Evolutionary conservation across 2,888 invertebrate species (phyloP), one percentile per base, ranked within the genome.

Genomic region (Eupeodes latifasciatus): DNA sequence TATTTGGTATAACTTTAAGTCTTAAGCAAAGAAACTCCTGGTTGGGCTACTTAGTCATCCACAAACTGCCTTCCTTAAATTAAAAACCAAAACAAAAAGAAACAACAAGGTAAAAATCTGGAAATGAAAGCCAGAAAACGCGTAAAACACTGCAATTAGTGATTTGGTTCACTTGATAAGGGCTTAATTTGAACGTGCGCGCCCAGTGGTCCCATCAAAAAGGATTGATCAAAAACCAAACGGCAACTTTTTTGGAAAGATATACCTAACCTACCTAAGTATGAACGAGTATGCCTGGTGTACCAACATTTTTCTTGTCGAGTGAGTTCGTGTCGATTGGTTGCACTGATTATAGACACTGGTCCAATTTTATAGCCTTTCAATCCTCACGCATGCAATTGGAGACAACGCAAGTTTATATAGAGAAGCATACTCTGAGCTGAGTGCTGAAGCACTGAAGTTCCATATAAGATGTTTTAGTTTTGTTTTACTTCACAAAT

Each of bases 121-220:
- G 71, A 82, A 84, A 81, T 77, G 76, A 80, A 77, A 88, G 77
- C 80, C 87, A 76, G 57, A 81, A 88, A 84, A 81, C 88, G 88
- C 88, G 88, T 88, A 88, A 88, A 89, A 89, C 85, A 89, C 85
- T 89, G 78, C 92, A 92, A 92, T 92, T 92, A 92, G 92, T 91
- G 92, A 92, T 92, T 92, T 92, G 92, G 92, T 92, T 92, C 92
- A 92, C 92, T 92, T 92, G 92, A 92, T 92, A 92, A 90, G 91
- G 90, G 91, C 91, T 92, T 92, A 89, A 89, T 89, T 89, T 89
- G 89, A 85, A 72, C 89, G 84, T 88, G 88, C 78, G 88, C 88
- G 57, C 75, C 80, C 84, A 78, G 84, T 81, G 84, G 81, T 81
- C 84, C 49, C 81, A 84, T 75, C 77, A 66, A 66, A 49, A 75